Evolutionary conservation across 2,113 vertebrate genomes (phyloP), one percentile per base, ranked within the genome.

Genomic region (Meleagris gallopavo): DNA sequence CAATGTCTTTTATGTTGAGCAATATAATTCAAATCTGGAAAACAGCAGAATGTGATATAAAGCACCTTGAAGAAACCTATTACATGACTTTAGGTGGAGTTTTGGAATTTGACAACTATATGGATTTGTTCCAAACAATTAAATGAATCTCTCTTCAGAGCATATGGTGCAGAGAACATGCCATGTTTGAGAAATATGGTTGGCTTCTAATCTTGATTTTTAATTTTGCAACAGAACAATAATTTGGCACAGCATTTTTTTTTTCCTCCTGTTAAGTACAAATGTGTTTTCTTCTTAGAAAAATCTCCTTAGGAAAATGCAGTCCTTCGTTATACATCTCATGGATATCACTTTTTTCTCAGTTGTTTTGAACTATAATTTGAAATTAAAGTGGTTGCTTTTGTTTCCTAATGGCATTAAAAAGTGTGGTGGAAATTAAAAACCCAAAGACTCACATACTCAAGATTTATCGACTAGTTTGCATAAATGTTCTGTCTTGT

Each of bases 141-240:
- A 95, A 96, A 94, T 95, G 72, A 95, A 94, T 95, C 65, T 95
- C 72, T 93, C 65, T 92, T 92, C 55, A 41, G 85, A 96, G 76
- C 96, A 95, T 95, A 95, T 94, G 96, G 94, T 83, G 65, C 43
- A 91, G 82, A 74, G 89, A 94, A 96, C 85, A 95, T 93, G 86
- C 90, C 88, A 81, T 93, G 79, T 95, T 97, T 95, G 94, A 93
- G 89, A 96, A 97, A 93, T 95, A 94, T 60, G 78, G 64, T 95
- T 95, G 94, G 87, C 85, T 97, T 93, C 88, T 83, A 91, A 88
- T 93, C 93, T 93, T 93, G 88, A 95, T 94, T 95, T 97, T 95
- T 94, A 96, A 90, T 96, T 96, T 93, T 94, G 76, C 1, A 22
- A 65, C 72, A 93, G 89, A 95, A 96, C 89, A 96, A 94, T 95